Conservation (phyloP, 2,888 invertebrate genomes). For the Athalia cordata region DNA sequence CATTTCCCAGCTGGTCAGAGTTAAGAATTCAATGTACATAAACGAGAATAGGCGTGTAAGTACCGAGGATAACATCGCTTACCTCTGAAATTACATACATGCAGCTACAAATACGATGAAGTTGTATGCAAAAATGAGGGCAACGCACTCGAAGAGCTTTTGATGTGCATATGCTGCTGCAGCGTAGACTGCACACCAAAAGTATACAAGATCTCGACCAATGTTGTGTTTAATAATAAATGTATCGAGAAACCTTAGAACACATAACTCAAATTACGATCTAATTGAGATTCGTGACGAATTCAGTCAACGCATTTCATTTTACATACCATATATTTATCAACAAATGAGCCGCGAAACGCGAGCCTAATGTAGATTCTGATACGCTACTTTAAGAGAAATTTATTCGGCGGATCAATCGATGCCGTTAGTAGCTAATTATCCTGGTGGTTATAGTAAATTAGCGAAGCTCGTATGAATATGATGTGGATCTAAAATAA, state of each 20-base stretch:
- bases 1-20: too few relatives aligned
- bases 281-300: conserved; percentile 44
- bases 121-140: conserved; percentile 11
- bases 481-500: too few relatives aligned
- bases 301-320: conserved; percentile 1
- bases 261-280: conserved; percentile 40
- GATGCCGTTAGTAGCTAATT: too few relatives aligned
- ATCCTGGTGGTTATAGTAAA: too few relatives aligned
- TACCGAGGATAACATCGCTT: too few relatives aligned
- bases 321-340: not conserved
- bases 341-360: conserved; percentile 27
- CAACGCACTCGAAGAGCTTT: not conserved
- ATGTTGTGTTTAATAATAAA: conserved; percentile 20
- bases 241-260: not conserved
- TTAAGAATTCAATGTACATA: not conserved
- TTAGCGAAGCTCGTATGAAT: too few relatives aligned
- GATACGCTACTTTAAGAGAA: too few relatives aligned
- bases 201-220: not conserved
- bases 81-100: not conserved
- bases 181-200: not conserved
- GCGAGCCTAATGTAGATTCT: conserved; percentile 10
- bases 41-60: not conserved
- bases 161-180: not conserved
- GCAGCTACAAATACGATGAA: not conserved
- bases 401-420: too few relatives aligned